Evolutionary conservation across 2,888 invertebrate species (phyloP).

Genomic region (Philereme transversata): DNA sequence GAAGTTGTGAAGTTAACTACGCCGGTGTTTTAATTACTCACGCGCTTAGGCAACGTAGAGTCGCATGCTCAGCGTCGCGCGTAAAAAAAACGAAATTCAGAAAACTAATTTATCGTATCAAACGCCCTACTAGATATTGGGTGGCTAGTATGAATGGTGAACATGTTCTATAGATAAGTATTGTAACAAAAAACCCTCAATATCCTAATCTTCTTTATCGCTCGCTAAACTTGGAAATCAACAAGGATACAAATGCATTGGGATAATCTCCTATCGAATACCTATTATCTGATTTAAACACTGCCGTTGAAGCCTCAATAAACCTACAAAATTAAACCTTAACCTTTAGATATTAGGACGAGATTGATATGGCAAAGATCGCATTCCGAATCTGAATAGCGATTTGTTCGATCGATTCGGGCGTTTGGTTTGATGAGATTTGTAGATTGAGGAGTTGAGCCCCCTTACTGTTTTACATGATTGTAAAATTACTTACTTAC

Average conservation of each 20-base stretch:
- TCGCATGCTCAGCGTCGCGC: too few species aligned
- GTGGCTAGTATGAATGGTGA: too few species aligned
- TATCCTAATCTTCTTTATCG: constrained; percentile 5
- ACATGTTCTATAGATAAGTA: too few species aligned
- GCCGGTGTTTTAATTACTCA: too few species aligned
- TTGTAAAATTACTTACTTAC: neutral
- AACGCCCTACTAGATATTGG: too few species aligned
- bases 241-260: constrained; percentile 46
- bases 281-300: constrained; percentile 48
- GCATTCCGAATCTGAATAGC: constrained; percentile 20
- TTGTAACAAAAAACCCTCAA: constrained; percentile 3
- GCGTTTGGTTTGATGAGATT: constrained; percentile 36
- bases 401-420: constrained; percentile 34
- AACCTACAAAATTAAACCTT: constrained; percentile 13
- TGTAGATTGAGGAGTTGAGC: constrained; percentile 25
- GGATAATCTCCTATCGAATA: constrained; percentile 44
- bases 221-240: constrained; percentile 40
- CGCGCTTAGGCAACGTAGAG: too few species aligned
- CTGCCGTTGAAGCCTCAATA: constrained; percentile 23
- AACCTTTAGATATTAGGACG: neutral
- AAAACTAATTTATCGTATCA: too few species aligned
- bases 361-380: constrained; percentile 6
- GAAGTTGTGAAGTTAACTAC: too few species aligned
- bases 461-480: constrained; percentile 6
- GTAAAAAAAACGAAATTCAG: too few species aligned